Evolutionary conservation across 2,113 vertebrate species (phyloP).

Genomic region (Onychorhynchus coronatus): DNA sequence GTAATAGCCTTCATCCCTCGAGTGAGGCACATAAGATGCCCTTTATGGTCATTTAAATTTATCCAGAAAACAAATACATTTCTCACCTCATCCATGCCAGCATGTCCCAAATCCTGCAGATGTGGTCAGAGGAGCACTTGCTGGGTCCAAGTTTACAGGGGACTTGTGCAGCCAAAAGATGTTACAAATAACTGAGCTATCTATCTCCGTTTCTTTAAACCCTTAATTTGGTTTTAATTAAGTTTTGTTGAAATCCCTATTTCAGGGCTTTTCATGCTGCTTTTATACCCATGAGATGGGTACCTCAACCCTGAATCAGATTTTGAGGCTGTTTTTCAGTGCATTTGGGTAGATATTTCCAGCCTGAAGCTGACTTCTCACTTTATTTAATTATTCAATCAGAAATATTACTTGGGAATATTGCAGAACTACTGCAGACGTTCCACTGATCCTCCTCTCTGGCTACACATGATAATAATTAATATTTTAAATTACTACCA

Average conservation of each 20-base stretch:
- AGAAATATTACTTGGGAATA: not conserved
- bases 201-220: not conserved
- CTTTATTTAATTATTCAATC: not conserved
- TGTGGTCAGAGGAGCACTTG: fast-evolving
- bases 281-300: fast-evolving
- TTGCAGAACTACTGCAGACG: not conserved
- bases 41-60: not conserved
- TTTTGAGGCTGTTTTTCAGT: not conserved
- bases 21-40: not conserved
- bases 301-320: not conserved
- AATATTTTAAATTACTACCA: not conserved
- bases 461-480: not conserved
- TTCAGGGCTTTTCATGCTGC: fast-evolving
- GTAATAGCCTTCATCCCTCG: not conserved
- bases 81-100: not conserved
- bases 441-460: not conserved
- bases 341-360: not conserved
- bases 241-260: not conserved
- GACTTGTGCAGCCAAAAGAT: not conserved
- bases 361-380: not conserved
- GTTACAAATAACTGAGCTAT: not conserved
- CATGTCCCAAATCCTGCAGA: not conserved
- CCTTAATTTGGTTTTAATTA: not conserved
- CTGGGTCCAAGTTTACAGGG: not conserved
- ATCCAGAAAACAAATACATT: not conserved